Base-by-base conservation (phyloP, 2,113 vertebrate genomes). In the Arothron firmamentum region DNA sequence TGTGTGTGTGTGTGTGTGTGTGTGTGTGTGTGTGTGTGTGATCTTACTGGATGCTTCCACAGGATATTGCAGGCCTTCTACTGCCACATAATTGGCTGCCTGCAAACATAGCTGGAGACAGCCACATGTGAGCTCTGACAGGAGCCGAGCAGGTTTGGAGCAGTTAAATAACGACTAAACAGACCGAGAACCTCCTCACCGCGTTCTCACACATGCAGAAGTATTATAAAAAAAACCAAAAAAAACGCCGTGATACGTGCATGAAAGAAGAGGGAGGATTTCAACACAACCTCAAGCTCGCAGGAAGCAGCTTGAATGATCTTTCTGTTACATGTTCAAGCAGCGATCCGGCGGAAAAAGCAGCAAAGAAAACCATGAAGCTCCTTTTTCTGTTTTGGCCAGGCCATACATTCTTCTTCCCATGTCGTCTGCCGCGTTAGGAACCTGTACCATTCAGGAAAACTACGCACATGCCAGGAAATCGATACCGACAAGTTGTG, bases 401-500 rank as follows among this genome's bases (percentile, higher is more conserved):
- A 63, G 61, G 21, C 50, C 34, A 13, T 10, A 0, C 5, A 25
- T 56, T 62, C 50, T 34, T 25, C 11, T 42, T 38, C 61, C 18
- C 46, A 20, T 57, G 59, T 45, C 43, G 11, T 12, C 69, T 25
- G 57, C 0, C 10, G 51, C 67, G 69, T 70, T 74, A 60, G 56
- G 52, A 70, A 62, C 68, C 62, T n/a, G 48, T 55, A 51, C 47
- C 52, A 46, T 77, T 80, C 73, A 69, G 50, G 58, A 60, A 75
- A 79, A 61, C 23, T 43, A 52, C 74, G 64, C 42, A 51, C 61
- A 50, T 67, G 67, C 62, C 77, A 71, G 65, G 47, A 77, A 82
- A 82, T 82, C 78, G 54, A 83, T 81, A 67, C 14, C 20, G 45
- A 52, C 55, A 62, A 46, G 45, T 47, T 18, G 67, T 45, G 69